Evolutionary conservation across 2,888 invertebrate genomes (phyloP), one percentile per base, ranked within the genome.

Genomic region (Cantharis nigra): DNA sequence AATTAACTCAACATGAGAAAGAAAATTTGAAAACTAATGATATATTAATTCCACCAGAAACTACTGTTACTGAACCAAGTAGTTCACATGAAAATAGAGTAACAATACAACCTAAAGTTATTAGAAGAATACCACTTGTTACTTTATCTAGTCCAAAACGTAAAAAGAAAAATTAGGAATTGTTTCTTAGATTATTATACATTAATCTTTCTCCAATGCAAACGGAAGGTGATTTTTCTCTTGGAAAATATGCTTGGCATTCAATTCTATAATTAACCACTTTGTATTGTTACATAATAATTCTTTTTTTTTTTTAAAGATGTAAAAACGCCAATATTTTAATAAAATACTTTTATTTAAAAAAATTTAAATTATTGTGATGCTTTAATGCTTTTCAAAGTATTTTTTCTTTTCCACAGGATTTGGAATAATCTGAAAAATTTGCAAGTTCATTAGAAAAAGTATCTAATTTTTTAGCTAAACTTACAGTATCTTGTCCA

Each of bases 401-500:
- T 95, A 95, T 85, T 95, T 95, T 83, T 92, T 93, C 88, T 95
- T 95, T 84, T 94, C 94, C 81, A 92, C 91, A 14, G 95, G 95
- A 86, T 94, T 94, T 3, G 95, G 95, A 84, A 95, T 95, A 82
- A 95, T 95, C 95, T 95, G 90, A 80, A 93, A 49, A 91, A 5
- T 49, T 49, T 49, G 2, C 77, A 83, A 49, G 84, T 85, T 85
- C 79, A 81, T 78, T 26, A 26, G 74, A 13, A 16, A 20, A 20
- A 23, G 72, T 7, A 11, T 70, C 10, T 33, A 9, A 49, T 11
- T 65, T n/a, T 23, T 7, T 10, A 67, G 2, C n/a, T n/a, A 14
- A 80, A 88, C 91, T 90, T 89, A 97, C 97, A 73, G 97, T 97
- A 88, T 95, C 96, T 89, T 94, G 93, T 33, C 98, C 98, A 70